A percentile compares a stretch with the other conserved stretches of the same genome.
phyloP scores from a whole-genome alignment of 2,888 invertebrate genomes.

The Nineta flava region DNA sequence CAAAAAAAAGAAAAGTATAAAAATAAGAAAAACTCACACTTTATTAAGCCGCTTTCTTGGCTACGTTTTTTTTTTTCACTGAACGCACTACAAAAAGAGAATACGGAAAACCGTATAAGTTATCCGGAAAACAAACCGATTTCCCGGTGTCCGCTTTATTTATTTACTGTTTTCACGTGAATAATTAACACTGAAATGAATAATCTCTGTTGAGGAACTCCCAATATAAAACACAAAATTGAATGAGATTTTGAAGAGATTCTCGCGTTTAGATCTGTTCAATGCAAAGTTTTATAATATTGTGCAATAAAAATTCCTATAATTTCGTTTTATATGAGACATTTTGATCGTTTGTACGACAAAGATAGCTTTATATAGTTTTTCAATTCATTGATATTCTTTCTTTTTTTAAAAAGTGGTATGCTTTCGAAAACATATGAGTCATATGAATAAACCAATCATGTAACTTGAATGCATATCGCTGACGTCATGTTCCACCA shows the following conservation, averaged over 20 bases:
- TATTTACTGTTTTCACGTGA: no score
- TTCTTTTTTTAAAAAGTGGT: not conserved
- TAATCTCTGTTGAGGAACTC: no score
- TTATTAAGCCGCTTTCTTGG: no score
- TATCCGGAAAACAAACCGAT: no score
- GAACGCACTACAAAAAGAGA: no score
- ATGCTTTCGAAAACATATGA: not conserved
- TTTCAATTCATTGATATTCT: not conserved
- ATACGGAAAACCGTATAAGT: no score
- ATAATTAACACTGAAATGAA: not conserved
- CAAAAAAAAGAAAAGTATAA: no score
- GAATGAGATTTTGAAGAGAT: not conserved
- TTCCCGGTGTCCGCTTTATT: no score
- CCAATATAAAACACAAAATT: not conserved
- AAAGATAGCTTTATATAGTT: not conserved
- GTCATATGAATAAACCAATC: not conserved
- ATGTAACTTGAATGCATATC: not conserved
- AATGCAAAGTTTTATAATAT: not conserved
- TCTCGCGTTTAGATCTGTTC: not conserved
- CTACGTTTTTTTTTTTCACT: no score
- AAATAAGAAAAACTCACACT: no score
- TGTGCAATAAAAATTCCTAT: not conserved
- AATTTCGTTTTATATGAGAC: not conserved
- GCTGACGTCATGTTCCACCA: not conserved
- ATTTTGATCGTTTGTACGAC: not conserved